These are phyloP conservation scores for Coremacera marginata DNA, from an alignment of 2,888 invertebrate species.

Conservation along the genomic window DNA sequence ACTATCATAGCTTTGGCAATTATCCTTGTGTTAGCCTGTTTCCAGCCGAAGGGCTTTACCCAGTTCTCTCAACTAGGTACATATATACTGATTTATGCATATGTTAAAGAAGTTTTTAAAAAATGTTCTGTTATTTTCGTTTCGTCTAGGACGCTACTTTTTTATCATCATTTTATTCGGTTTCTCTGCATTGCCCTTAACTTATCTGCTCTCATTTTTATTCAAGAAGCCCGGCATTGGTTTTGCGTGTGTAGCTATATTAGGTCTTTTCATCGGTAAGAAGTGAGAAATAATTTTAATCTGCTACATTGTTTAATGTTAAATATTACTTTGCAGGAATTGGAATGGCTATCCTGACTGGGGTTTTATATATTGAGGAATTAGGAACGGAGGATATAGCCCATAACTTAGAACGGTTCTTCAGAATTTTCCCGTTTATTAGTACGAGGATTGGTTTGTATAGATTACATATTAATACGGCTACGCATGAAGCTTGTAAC, in stretches of 20 bases:
- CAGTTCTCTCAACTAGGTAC: slow-evolving; percentile 54
- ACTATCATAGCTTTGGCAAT: slow-evolving; percentile 78
- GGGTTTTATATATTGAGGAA: slow-evolving; percentile 75
- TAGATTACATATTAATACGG: slow-evolving; percentile 61
- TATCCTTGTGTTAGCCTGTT: slow-evolving; percentile 75
- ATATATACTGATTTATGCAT: background rate
- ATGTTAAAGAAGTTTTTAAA: background rate
- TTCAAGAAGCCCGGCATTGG: slow-evolving; percentile 82
- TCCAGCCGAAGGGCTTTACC: slow-evolving; percentile 74
- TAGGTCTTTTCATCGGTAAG: slow-evolving; percentile 80
- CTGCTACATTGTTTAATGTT: too few species aligned
- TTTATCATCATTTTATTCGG: slow-evolving; percentile 78
- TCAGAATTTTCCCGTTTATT: slow-evolving; percentile 81
- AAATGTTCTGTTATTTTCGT: background rate
- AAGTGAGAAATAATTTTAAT: background rate
- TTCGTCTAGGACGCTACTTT: slow-evolving; percentile 71
- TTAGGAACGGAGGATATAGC: slow-evolving; percentile 74
- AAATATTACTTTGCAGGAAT: slow-evolving; percentile 71
- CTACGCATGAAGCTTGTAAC: slow-evolving; percentile 57
- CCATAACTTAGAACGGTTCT: slow-evolving; percentile 74
- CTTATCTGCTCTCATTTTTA: slow-evolving; percentile 78
- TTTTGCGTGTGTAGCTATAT: slow-evolving; percentile 79
- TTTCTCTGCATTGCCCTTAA: slow-evolving; percentile 79
- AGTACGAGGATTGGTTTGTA: slow-evolving; percentile 71
- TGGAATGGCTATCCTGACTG: slow-evolving; percentile 78